phyloP scores from a whole-genome alignment of 2,113 vertebrate species.

The Microtus oregoni region DNA sequence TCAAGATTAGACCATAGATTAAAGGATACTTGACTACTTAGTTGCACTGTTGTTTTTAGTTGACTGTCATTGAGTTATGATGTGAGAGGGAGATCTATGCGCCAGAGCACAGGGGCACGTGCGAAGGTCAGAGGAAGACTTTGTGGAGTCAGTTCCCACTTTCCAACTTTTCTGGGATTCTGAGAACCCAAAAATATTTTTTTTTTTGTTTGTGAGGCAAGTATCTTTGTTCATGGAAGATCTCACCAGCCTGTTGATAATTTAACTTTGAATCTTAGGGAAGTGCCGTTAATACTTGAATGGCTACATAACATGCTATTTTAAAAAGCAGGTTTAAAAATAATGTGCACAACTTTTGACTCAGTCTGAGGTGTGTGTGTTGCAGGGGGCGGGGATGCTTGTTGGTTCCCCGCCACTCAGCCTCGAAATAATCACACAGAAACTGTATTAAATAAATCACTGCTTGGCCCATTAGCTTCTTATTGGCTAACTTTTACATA shows the following conservation, averaged over 20 bases:
- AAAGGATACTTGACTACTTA: neutral
- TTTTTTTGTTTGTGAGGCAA: no score
- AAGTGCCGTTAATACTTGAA: neutral
- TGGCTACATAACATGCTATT: neutral
- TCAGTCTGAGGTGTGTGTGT: neutral
- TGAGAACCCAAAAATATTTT: neutral
- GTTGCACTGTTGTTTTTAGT: neutral
- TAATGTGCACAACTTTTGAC: neutral
- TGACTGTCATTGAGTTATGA: no score
- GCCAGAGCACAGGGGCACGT: no score
- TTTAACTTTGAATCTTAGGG: slow-evolving; percentile 44
- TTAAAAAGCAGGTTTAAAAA: neutral
- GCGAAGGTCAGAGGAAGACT: neutral
- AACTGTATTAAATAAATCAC: no score
- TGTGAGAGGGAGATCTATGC: no score
- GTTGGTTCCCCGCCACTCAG: no score
- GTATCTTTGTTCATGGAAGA: no score
- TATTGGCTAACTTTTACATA: no score
- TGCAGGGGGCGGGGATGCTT: no score
- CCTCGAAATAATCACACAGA: no score
- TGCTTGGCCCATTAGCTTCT: no score
- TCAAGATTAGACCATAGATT: neutral
- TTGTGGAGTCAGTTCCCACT: neutral
- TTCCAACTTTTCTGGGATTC: neutral
- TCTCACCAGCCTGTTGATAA: neutral